Evolutionary conservation across 2,797 vertebrate species (phyloP).

Genomic region (Erpetoichthys calabaricus): DNA sequence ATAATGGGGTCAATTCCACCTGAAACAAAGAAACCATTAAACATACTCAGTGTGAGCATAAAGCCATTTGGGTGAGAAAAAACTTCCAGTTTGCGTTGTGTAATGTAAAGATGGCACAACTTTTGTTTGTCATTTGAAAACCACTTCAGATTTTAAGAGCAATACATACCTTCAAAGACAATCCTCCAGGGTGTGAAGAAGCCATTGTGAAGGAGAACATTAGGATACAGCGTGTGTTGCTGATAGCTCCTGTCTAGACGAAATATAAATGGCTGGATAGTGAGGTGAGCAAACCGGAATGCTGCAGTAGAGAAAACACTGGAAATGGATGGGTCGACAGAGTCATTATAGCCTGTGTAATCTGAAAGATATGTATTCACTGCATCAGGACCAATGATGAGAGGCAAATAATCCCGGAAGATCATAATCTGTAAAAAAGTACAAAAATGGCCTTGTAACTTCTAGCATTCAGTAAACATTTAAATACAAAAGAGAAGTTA

Average conservation of each 20-base stretch:
- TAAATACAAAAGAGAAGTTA: too few relatives aligned
- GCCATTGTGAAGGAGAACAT: constrained; percentile 42
- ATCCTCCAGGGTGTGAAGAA: constrained; percentile 72
- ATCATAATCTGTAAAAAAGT: constrained; percentile 56
- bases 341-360: constrained; percentile 49
- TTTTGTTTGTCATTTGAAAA: neutral
- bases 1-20: constrained; percentile 51
- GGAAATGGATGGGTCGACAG: constrained; percentile 57
- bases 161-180: constrained; percentile 44
- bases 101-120: neutral
- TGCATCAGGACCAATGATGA: constrained; percentile 48
- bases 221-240: constrained; percentile 32
- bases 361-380: constrained; percentile 32
- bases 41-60: neutral
- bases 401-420: constrained; percentile 66
- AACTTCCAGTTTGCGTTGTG: too few relatives aligned
- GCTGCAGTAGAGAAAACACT: constrained; percentile 70
- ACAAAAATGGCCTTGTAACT: neutral
- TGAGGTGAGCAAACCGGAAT: constrained; percentile 71
- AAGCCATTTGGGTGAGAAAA: neutral
- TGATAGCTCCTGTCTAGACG: constrained; percentile 46
- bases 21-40: constrained; percentile 14
- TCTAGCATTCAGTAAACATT: too few relatives aligned
- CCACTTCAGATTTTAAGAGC: neutral
- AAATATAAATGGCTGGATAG: constrained; percentile 53